phyloP scores from a whole-genome alignment of 30 jellyfish, hydroid and myxozoan genomes.

The Aurelia aurita region DNA sequence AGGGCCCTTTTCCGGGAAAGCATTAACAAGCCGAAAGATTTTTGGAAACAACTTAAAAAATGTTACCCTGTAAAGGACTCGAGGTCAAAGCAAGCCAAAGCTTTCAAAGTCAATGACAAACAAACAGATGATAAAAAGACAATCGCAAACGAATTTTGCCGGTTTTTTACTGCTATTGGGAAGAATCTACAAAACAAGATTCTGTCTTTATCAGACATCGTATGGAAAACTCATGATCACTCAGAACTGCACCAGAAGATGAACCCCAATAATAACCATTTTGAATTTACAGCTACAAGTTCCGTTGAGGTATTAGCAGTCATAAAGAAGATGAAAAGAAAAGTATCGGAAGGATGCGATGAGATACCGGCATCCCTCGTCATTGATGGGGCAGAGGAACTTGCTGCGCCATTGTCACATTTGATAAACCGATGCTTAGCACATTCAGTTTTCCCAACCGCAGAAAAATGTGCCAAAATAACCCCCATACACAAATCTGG shows the following conservation, averaged over 20 bases:
- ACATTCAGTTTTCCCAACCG: no score
- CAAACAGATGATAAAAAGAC: not conserved
- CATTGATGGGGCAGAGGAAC: not conserved
- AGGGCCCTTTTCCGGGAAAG: not conserved
- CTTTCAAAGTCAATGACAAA: not conserved
- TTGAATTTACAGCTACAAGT: not conserved
- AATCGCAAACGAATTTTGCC: not conserved
- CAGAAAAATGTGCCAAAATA: no score
- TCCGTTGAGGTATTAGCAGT: not conserved
- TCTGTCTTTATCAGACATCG: not conserved
- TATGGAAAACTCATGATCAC: not conserved
- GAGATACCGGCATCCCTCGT: not conserved
- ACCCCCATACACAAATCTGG: no score
- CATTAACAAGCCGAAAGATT: no score
- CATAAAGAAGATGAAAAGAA: not conserved
- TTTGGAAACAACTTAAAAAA: no score
- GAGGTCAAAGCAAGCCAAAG: no score
- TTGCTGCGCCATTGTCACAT: not conserved
- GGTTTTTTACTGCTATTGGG: not conserved
- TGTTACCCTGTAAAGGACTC: not conserved
- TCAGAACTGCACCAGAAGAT: not conserved
- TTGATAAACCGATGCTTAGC: no score
- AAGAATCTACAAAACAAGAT: not conserved
- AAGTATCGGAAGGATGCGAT: not conserved
- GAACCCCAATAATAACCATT: not conserved